These are phyloP conservation scores for rat (Rattus norvegicus) DNA, from an alignment of 2,113 vertebrate genomes.

Conservation along the genomic window GRCr8 NC_086022.1:58406001-58406500, in stretches of 20 bases:
- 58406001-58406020: background rate
- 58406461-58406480: constrained; percentile 60
- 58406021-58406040: background rate
- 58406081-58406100: background rate
- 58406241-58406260: background rate
- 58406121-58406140: background rate
- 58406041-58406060: background rate
- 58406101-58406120: background rate
- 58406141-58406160: background rate
- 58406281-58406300: background rate
- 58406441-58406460: constrained; percentile 47
- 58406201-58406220: background rate
- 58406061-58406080: background rate
- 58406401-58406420: background rate
- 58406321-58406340: background rate
- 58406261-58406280: background rate
- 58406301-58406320: background rate
- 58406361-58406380: background rate
- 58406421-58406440: constrained; percentile 6
- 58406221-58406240: background rate
- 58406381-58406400: background rate
- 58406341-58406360: background rate
- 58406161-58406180: background rate
- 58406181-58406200: background rate
- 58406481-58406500: background rate